A percentile compares a stretch with the other conserved stretches of the same genome.
Conservation (phyloP, 2,113 vertebrate genomes). For the Eulemur rufifrons region DNA sequence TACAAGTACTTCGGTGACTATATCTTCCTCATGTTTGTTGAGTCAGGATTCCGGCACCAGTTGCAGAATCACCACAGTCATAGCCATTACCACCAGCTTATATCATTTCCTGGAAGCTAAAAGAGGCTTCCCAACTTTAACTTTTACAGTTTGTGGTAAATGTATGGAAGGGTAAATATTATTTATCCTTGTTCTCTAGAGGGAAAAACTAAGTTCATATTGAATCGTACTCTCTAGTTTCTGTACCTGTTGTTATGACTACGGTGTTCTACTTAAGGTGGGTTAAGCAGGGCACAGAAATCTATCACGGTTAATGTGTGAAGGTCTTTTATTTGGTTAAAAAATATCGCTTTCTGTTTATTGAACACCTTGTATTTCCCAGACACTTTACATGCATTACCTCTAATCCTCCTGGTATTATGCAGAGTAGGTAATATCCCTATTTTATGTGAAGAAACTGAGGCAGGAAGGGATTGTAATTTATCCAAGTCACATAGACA, state of each 20-base stretch:
- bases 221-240: not conserved
- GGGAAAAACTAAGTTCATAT: not conserved
- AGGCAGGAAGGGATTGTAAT: not conserved
- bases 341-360: not conserved
- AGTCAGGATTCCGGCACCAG: not conserved
- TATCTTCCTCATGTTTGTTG: not conserved
- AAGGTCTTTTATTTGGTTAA: not conserved
- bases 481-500: not conserved
- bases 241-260: not conserved
- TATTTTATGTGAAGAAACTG: not conserved
- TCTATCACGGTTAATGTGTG: not conserved
- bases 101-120: not conserved
- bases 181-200: not conserved
- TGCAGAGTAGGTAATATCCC: not conserved
- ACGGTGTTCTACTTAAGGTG: not conserved
- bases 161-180: not conserved
- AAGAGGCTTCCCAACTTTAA: not conserved
- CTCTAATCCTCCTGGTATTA: not conserved
- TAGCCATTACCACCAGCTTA: not conserved
- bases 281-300: not conserved
- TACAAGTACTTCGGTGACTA: too few relatives aligned
- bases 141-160: not conserved
- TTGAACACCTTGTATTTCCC: not conserved
- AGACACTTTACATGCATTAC: not conserved
- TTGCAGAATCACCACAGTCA: not conserved